phyloP scores from a whole-genome alignment of 2,888 invertebrate genomes.

The Toxonevra muliebris region DNA sequence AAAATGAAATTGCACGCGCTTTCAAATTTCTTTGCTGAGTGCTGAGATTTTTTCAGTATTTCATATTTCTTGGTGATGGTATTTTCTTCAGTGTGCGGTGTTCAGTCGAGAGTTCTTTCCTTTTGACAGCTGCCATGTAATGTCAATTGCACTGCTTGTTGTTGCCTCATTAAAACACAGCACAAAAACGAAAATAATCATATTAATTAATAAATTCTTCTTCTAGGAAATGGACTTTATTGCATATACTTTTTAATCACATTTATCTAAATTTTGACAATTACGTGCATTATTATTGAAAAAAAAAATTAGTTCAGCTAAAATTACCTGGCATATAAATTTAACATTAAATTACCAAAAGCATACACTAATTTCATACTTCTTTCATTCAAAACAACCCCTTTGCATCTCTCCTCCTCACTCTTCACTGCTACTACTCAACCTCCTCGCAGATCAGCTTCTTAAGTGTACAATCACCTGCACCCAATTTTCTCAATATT shows the following conservation, averaged over 20 bases:
- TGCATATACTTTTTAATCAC: no score
- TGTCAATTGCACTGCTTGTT: constrained; percentile 36
- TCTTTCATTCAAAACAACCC: not conserved
- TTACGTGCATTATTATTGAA: no score
- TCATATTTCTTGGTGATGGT: constrained; percentile 19
- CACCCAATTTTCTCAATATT: constrained; percentile 59
- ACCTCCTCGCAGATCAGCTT: constrained; percentile 61
- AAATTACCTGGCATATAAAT: no score
- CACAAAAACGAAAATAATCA: no score
- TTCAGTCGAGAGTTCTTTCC: not conserved
- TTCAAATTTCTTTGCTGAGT: not conserved
- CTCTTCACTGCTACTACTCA: constrained; percentile 23
- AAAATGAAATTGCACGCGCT: constrained; percentile 17
- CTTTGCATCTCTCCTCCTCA: not conserved
- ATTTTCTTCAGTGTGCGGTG: constrained; percentile 3
- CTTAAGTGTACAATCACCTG: constrained; percentile 63
- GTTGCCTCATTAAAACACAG: no score
- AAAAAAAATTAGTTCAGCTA: no score
- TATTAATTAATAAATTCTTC: no score
- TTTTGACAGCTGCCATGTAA: constrained; percentile 44
- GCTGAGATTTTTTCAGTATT: not conserved
- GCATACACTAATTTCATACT: no score
- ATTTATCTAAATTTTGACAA: no score
- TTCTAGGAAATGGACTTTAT: no score
- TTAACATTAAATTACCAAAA: no score